These are phyloP conservation scores for Arizona elegans DNA, from an alignment of 2,113 vertebrate genomes.

Conservation along the genomic window DNA sequence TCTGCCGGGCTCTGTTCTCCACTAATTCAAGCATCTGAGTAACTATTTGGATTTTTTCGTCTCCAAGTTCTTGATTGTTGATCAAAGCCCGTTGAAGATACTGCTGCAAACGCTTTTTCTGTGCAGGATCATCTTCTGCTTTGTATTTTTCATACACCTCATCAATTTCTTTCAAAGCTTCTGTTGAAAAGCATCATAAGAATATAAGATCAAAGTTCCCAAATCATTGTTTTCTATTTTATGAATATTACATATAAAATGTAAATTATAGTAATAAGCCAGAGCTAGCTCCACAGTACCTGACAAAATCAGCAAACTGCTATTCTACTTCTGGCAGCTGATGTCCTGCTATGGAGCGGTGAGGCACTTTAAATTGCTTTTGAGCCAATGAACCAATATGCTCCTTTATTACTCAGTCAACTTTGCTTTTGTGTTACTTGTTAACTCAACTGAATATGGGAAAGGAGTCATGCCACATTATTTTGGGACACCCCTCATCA, in stretches of 20 bases:
- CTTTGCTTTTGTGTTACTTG: background rate
- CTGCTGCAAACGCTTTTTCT: slow-evolving; percentile 90
- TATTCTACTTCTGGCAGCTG: background rate
- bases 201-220: background rate
- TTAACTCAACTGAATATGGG: background rate
- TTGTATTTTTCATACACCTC: slow-evolving; percentile 93
- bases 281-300: background rate
- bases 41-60: slow-evolving; percentile 97
- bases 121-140: slow-evolving; percentile 83
- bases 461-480: background rate
- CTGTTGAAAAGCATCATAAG: slow-evolving; percentile 68
- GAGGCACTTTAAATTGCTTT: background rate
- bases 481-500: background rate
- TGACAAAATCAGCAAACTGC: background rate
- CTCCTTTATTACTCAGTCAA: background rate
- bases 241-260: background rate
- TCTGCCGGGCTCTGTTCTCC: slow-evolving; percentile 93
- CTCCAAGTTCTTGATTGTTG: slow-evolving; percentile 92
- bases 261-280: background rate
- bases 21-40: slow-evolving; percentile 95
- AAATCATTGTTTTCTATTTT: background rate
- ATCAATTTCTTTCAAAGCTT: slow-evolving; percentile 95
- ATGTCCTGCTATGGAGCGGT: background rate
- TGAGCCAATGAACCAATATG: background rate
- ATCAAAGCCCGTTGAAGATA: slow-evolving; percentile 94